Base-by-base conservation (phyloP, 1,140 invertebrate species). In the Plodia interpunctella region DNA sequence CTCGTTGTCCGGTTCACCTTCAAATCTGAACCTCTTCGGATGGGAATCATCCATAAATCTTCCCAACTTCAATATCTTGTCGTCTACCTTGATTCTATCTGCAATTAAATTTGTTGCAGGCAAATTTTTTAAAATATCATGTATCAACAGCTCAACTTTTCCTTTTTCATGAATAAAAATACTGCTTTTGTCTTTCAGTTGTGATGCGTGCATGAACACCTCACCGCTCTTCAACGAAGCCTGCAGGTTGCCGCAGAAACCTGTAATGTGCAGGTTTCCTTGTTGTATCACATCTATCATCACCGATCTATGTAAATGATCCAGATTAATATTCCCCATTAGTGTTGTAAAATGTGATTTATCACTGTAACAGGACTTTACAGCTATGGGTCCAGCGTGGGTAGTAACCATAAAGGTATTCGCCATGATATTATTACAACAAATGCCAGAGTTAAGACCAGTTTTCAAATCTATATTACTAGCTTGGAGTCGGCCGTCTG, bases 101-200 rank as follows among this genome's bases (percentile, higher is more conserved):
- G 88, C 90, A 69, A 90, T 90, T 38, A 91, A 69, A 69, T 90
- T 90, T 19, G 88, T 88, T 55, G 85, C 80, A 44, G 83, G 82
- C 60, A 90, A 76, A 62, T 90, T 88, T 21, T 87, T 83, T 5
- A 87, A 30, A 54, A 88, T 84, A 20, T 90, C 79, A 28, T 80
- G 81, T 19, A 91, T 79, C 2, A 84, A 55, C 2, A 91, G 59
- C 51, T 90, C 85, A 1, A 90, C 88, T 70, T 88, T 83, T 1
- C 90, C 90, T 21, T 89, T 85, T 70, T 91, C 90, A 69, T 91
- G 90, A 51, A 90, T 87, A 58, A 91, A 91, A 62, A 91, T 89
- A 68, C 88, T 91, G 61, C 84, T 90, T 72, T 90, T 90, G 1
- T 87, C 81, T 13, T 70, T 77, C 9, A 91, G 69, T 62, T 86